These are phyloP conservation scores for Magallana ariakensis DNA, from an alignment of 1,140 invertebrate genomes.

Conservation along the genomic window DNA sequence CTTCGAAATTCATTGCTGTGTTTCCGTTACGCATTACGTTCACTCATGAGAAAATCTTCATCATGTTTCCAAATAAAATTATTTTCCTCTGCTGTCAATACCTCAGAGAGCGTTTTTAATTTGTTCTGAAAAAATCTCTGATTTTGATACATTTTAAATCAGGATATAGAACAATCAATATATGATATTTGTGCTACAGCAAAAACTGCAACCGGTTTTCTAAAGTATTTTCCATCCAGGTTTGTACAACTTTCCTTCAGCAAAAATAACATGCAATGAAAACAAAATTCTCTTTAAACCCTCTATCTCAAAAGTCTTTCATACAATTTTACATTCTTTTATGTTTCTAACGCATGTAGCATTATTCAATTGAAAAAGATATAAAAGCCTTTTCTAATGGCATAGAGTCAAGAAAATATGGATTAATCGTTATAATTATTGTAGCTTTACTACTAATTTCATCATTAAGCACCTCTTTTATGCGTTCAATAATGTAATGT, in stretches of 20 bases:
- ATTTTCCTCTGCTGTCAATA: neutral
- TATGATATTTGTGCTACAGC: neutral
- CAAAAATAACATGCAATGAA: neutral
- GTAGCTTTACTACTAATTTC: neutral
- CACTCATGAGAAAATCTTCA: neutral
- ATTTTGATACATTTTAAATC: no score
- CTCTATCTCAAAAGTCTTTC: neutral
- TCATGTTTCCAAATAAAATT: neutral
- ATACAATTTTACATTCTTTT: neutral
- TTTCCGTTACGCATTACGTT: no score
- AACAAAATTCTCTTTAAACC: neutral
- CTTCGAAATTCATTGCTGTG: no score
- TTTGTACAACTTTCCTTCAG: neutral
- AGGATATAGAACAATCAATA: neutral
- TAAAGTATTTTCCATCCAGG: neutral
- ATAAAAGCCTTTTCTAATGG: neutral
- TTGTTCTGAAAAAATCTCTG: no score
- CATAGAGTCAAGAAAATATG: conserved; percentile 4
- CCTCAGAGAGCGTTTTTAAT: neutral
- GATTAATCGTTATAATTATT: conserved; percentile 18
- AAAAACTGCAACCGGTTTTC: neutral
- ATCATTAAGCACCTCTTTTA: neutral
- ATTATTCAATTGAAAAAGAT: neutral
- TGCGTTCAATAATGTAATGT: conserved; percentile 40
- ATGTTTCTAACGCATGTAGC: neutral